Evolutionary conservation across 2,797 vertebrate species (phyloP), one percentile per base, ranked within the genome.

Genomic region (Premnoplex brunnescens): DNA sequence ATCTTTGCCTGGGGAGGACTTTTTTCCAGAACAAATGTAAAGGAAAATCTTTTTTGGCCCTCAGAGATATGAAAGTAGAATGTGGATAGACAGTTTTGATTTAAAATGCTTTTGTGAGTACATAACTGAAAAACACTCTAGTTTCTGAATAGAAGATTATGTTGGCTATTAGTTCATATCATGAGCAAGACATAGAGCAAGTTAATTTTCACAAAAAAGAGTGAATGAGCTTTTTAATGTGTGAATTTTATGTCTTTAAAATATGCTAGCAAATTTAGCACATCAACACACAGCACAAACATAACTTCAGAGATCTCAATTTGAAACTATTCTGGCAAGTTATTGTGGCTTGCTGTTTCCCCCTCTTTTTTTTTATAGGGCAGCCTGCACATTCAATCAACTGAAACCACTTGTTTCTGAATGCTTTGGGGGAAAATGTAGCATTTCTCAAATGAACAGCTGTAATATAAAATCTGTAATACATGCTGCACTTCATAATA

Each of bases 11-110:
- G 52, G 69, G 56, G 69, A 91, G 39, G 36, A 58, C 8, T 87
- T 82, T 80, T 92, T 48, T 11, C 27, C 23, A 43, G 41, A 86
- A 94, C 27, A 48, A 95, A 97, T 92, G 54, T 59, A 87, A 95
- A 77, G 69, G 43, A 75, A 91, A 78, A 72, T 80, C 26, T 62
- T 68, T 86, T 82, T 92, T 85, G 54, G 54, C 43, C 20, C 67
- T 93, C 86, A 83, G 73, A 94, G 51, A 86, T 77, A 67, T 19
- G 46, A 12, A 84, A 71, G 32, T 88, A 41, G 36, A 68, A 89
- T 43, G 28, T 76, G 43, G 56, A 89, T 26, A 88, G 34, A 62
- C 3, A 6, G 34, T 89, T 95, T 84, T 69, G 32, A 89, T 88
- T 69, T 76, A 27, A 94, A 95, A 92, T 87, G 24, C 11, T 71